Percentiles rank a stretch among this genome's conserved stretches.
Conservation (phyloP, 2,113 vertebrate species). For the Cyanistes caeruleus region DNA sequence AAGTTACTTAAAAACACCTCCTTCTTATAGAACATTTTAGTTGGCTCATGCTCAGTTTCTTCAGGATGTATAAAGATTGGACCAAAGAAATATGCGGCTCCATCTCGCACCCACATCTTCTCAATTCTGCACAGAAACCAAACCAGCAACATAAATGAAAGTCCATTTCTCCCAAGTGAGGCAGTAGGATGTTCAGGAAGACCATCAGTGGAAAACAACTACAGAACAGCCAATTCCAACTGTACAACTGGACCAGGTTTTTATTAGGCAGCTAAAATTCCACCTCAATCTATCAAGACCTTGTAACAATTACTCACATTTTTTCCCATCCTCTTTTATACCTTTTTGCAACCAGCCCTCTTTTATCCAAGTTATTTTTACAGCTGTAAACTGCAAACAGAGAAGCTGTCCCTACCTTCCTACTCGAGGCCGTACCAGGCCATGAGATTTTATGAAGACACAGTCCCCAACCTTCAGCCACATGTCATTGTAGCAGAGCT, state of each 20-base stretch:
- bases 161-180: neutral
- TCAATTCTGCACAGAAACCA: slow-evolving; percentile 79
- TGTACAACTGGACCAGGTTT: neutral
- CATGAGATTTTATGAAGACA: slow-evolving; percentile 94
- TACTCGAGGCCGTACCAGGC: slow-evolving; percentile 91
- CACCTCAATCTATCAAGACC: neutral
- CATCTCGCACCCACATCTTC: slow-evolving; percentile 97
- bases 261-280: neutral
- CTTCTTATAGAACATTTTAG: slow-evolving; percentile 99
- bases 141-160: neutral
- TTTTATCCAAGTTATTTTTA: neutral
- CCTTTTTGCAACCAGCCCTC: neutral
- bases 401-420: slow-evolving; percentile 82
- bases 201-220: neutral
- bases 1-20: slow-evolving; percentile 98
- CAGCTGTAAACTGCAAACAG: neutral
- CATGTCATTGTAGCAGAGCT: slow-evolving; percentile 92
- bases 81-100: slow-evolving; percentile 95
- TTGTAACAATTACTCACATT: neutral
- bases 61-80: slow-evolving; percentile 98
- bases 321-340: neutral
- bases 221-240: neutral
- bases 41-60: slow-evolving; percentile 97
- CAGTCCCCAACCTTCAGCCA: slow-evolving; percentile 97
- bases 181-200: neutral